Conservation (phyloP, 2,797 vertebrate species). For the Acomys russatus region DNA sequence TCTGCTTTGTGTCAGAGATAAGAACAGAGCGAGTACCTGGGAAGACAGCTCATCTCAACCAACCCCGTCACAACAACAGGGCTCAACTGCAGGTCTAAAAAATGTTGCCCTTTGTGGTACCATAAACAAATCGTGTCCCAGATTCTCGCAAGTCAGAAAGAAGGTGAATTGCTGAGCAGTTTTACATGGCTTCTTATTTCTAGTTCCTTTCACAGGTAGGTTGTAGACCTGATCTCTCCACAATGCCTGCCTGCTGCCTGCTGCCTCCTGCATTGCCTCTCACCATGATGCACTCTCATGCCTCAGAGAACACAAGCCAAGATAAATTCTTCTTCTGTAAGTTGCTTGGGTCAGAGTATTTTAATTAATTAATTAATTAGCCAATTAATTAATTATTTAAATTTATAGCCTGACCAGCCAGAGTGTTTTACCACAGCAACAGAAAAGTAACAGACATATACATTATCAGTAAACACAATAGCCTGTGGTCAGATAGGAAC, state of each 20-base stretch:
- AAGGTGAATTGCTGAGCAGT: background rate
- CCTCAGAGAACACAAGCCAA: background rate
- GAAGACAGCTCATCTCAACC: conserved; percentile 8
- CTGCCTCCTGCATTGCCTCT: background rate
- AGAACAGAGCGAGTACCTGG: background rate
- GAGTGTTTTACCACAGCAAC: background rate
- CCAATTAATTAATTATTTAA: no score
- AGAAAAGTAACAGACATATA: background rate
- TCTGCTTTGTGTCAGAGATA: background rate
- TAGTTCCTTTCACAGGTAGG: background rate
- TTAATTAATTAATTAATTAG: background rate
- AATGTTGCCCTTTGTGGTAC: background rate
- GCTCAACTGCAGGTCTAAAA: background rate
- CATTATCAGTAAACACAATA: background rate
- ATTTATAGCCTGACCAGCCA: background rate
- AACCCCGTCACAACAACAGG: background rate
- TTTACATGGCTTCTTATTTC: conserved; percentile 12
- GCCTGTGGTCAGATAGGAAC: background rate
- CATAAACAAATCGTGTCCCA: background rate
- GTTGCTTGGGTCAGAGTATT: background rate
- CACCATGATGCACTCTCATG: background rate
- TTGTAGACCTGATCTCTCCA: background rate
- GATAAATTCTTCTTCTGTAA: background rate
- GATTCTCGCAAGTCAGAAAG: background rate
- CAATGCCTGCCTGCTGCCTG: background rate